Conservation (phyloP, 2,888 invertebrate species). For the Zelleria hepariella region DNA sequence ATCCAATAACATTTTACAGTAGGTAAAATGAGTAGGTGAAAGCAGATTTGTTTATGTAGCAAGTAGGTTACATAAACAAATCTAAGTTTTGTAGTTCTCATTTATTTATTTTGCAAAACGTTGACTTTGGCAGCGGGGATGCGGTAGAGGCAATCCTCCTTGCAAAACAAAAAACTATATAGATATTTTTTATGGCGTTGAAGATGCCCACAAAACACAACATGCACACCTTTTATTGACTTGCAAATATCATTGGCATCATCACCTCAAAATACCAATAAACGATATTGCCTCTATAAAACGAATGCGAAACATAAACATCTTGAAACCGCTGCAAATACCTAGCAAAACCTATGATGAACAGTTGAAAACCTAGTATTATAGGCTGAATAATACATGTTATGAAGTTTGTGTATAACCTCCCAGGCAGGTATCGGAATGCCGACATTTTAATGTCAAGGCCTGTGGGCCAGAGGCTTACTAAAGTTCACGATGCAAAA, state of each 20-base stretch:
- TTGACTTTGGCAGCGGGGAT: too few species aligned
- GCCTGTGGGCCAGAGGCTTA: conserved; percentile 17
- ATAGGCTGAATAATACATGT: not conserved
- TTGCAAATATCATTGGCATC: not conserved
- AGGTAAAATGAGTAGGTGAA: too few species aligned
- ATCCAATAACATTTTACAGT: not conserved
- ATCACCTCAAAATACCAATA: not conserved
- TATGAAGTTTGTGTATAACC: not conserved
- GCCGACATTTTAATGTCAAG: conserved; percentile 57
- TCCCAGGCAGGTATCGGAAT: conserved; percentile 24
- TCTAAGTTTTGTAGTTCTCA: not conserved
- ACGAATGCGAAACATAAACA: not conserved
- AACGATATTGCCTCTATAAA: not conserved
- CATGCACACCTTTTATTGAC: too few species aligned
- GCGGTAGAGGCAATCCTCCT: not conserved
- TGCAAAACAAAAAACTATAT: too few species aligned
- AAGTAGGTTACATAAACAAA: not conserved
- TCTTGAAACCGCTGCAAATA: not conserved
- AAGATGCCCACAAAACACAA: too few species aligned
- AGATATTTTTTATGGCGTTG: too few species aligned
- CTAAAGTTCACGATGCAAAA: conserved; percentile 6
- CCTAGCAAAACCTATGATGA: not conserved
- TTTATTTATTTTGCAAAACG: not conserved
- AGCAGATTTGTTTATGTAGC: too few species aligned
- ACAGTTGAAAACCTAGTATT: not conserved